A percentile compares a stretch with the other conserved stretches of the same genome.
Evolutionary conservation across 2,113 vertebrate genomes (phyloP).

Genomic region (Tichodroma muraria): DNA sequence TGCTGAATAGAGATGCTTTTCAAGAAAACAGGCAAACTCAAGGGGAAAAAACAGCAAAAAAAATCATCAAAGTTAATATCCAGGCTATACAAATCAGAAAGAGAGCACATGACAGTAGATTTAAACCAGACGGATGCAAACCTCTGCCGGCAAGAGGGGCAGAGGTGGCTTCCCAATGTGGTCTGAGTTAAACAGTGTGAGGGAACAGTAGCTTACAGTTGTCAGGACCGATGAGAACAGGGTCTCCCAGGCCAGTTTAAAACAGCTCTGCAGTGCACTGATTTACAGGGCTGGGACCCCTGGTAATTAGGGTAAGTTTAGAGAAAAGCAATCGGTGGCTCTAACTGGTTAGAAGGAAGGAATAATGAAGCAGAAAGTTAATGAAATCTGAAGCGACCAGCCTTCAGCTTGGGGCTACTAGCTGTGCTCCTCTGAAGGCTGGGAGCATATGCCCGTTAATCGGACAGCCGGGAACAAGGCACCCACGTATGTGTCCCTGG

Average conservation of each 20-base stretch:
- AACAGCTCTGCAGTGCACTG: constrained; percentile 55
- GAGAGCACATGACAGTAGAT: constrained; percentile 75
- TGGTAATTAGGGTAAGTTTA: constrained; percentile 59
- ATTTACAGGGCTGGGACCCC: constrained; percentile 58
- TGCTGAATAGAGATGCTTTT: constrained; percentile 8
- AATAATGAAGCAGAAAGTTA: constrained; percentile 50
- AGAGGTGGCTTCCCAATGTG: constrained; percentile 72
- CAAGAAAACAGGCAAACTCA: constrained; percentile 22
- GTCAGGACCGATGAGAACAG: constrained; percentile 80
- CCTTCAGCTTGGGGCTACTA: constrained; percentile 6
- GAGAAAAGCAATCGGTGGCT: constrained; percentile 36
- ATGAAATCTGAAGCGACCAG: constrained; percentile 65
- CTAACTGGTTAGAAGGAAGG: constrained; percentile 19
- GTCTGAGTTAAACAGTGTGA: constrained; percentile 79
- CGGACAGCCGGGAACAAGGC: not conserved
- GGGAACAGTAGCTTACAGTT: constrained; percentile 87
- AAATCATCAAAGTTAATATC: constrained; percentile 38
- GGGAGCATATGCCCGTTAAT: not conserved
- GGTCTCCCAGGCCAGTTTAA: constrained; percentile 44
- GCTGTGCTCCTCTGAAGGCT: not conserved
- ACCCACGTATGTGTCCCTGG: not conserved
- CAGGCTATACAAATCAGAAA: constrained; percentile 67
- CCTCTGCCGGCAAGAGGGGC: constrained; percentile 27
- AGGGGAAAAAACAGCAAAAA: not conserved
- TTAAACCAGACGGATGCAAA: constrained; percentile 82